These are phyloP conservation scores for Pangasianodon gigas DNA, from an alignment of 2,113 vertebrate genomes.

Conservation along the genomic window DNA sequence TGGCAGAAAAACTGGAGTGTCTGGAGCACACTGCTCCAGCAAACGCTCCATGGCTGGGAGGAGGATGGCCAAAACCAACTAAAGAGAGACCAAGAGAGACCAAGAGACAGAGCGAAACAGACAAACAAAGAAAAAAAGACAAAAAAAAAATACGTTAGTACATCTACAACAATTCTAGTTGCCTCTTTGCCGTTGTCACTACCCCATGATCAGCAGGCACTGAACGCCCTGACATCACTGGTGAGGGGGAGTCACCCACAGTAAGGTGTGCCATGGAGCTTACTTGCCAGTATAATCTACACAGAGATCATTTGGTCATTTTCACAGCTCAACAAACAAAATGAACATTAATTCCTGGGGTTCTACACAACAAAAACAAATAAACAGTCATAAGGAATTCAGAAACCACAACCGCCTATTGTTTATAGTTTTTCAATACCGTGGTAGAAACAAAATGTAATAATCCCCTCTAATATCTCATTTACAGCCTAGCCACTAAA, in stretches of 20 bases:
- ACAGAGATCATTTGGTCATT: not conserved
- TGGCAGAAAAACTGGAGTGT: conserved; percentile 70
- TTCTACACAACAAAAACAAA: too few species aligned
- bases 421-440: not conserved
- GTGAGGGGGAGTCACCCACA: not conserved
- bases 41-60: conserved; percentile 79
- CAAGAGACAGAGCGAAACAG: not conserved
- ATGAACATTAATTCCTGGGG: too few species aligned
- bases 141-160: not conserved
- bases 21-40: conserved; percentile 75
- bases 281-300: not conserved
- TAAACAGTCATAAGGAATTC: not conserved
- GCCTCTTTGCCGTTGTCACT: not conserved
- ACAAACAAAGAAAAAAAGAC: not conserved
- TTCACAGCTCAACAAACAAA: not conserved
- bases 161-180: not conserved
- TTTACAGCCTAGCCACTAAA: not conserved
- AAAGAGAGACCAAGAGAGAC: not conserved
- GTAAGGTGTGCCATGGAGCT: not conserved
- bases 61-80: conserved; percentile 79
- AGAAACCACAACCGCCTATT: not conserved
- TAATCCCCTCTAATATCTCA: not conserved
- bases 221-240: too few species aligned
- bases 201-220: too few species aligned
- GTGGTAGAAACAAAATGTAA: not conserved